Base-by-base conservation (phyloP, 2,113 vertebrate species). In the Manacus vitellinus region DNA sequence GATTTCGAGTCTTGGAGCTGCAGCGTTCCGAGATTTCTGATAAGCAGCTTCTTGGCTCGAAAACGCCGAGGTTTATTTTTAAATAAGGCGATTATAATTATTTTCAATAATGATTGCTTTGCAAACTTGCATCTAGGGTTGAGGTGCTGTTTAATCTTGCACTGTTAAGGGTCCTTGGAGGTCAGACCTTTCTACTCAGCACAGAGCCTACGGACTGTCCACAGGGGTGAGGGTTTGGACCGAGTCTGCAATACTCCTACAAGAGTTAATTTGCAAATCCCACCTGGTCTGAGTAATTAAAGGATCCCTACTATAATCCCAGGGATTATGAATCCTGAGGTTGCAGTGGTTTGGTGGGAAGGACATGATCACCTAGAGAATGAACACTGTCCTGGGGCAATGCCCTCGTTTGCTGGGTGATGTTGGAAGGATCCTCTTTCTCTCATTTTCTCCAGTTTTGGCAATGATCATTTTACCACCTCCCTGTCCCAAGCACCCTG, bases 1-100 rank as follows among this genome's bases (percentile, higher is more conserved):
- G 95, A 82, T 92, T 97, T 96, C 28, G 37, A 58, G 35, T 83
- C 80, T 85, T 59, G 55, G 89, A 72, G 55, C 93, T 87, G 72
- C 85, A 89, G 51, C 44, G n/a, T 4, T 27, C 22, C 37, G 62
- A 85, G 92, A 92, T 88, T 67, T 78, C 72, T 94, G 88, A 77
- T 77, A 89, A 97, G 74, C 41, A 94, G 71, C 52, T 89, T 89
- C 83, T 87, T 46, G 8, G 68, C 70, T 67, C 20, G 65, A 18
- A 74, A 80, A 27, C 31, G 14, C 61, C 0, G 0, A 12, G 61
- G 44, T 59, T 92, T 87, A 71, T 88, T 95, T 47, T 23, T 30
- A 84, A 91, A 79, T 78, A 83, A 77, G 52, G 54, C 1, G 6
- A 58, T 77, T 89, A 58, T 51, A 30, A 94, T 88, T 89, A 39